phyloP scores from a whole-genome alignment of 2,113 vertebrate species.

The Engystomops pustulosus region DNA sequence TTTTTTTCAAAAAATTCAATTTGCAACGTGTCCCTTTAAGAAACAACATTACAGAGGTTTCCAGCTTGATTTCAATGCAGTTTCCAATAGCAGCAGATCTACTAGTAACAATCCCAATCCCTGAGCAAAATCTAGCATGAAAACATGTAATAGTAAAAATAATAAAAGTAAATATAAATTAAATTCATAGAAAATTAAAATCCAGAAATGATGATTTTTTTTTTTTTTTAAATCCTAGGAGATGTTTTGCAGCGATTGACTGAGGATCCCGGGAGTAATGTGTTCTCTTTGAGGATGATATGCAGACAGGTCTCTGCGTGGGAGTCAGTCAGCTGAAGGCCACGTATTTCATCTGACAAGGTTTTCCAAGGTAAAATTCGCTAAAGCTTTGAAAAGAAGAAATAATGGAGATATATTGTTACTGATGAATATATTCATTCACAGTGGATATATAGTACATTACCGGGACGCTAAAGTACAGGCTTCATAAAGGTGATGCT shows the following conservation, averaged over 20 bases:
- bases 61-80: too few relatives aligned
- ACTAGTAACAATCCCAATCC: too few relatives aligned
- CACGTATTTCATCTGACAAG: slow-evolving; percentile 50
- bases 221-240: background rate
- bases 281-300: slow-evolving; percentile 39
- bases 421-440: background rate
- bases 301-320: slow-evolving; percentile 42
- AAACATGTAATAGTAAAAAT: too few relatives aligned
- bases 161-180: too few relatives aligned
- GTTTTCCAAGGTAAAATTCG: slow-evolving; percentile 53
- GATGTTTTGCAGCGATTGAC: slow-evolving; percentile 22
- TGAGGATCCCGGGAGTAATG: slow-evolving; percentile 2
- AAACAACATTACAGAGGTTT: too few relatives aligned
- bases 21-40: too few relatives aligned
- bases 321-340: slow-evolving; percentile 52
- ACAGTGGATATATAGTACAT: background rate
- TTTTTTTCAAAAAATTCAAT: too few relatives aligned
- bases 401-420: slow-evolving; percentile 12
- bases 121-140: too few relatives aligned
- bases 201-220: background rate
- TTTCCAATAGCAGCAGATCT: too few relatives aligned
- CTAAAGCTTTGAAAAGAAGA: background rate
- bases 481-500: background rate
- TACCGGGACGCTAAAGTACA: background rate
- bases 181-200: background rate